A percentile compares a stretch with the other conserved stretches of the same genome.
phyloP scores from a whole-genome alignment of 2,888 invertebrate genomes.

The Augiades crinisus region DNA sequence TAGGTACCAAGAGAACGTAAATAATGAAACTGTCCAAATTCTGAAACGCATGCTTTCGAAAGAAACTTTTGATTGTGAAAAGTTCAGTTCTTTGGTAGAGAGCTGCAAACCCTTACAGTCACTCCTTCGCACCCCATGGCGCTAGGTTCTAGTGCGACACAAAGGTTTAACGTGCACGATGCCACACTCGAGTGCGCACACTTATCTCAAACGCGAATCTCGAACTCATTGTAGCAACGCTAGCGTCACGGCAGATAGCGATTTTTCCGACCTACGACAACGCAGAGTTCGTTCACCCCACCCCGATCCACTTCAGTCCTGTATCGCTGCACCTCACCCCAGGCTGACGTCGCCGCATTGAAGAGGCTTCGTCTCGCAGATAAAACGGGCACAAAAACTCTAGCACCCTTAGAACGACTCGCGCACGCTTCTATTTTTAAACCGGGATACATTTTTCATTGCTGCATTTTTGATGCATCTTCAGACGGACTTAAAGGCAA shows the following conservation, averaged over 20 bases:
- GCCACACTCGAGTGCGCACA: conserved; percentile 11
- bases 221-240: conserved; percentile 11
- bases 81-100: not conserved
- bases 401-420: conserved; percentile 46
- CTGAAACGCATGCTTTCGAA: no score
- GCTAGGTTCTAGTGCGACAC: not conserved
- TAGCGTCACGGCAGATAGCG: conserved; percentile 30
- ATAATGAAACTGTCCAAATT: no score
- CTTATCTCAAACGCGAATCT: conserved; percentile 16
- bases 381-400: conserved; percentile 61
- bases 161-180: not conserved
- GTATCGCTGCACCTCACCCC: conserved; percentile 17
- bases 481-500: not conserved
- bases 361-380: conserved; percentile 48
- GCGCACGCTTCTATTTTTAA: conserved; percentile 61
- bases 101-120: not conserved
- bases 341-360: conserved; percentile 42
- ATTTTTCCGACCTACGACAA: conserved; percentile 43
- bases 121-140: not conserved
- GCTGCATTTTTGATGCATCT: conserved; percentile 43
- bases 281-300: conserved; percentile 45
- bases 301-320: conserved; percentile 29
- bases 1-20: no score
- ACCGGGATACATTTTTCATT: conserved; percentile 51
- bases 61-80: no score